Evolutionary conservation across 2,888 invertebrate species (phyloP), one percentile per base, ranked within the genome.

Genomic region (Amphipoea oculea): DNA sequence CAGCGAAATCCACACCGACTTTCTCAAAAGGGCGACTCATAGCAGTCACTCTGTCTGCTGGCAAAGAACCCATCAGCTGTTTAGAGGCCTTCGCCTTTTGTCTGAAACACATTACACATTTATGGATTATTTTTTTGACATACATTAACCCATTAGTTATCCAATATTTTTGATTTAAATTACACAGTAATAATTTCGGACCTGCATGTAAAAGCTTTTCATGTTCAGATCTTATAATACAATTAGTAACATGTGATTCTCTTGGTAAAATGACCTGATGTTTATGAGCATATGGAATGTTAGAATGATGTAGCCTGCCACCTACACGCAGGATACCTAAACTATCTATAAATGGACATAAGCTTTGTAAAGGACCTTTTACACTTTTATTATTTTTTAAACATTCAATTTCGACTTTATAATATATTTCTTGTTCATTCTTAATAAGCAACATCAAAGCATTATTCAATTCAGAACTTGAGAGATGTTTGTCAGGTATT

Each of bases 41-140:
- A 42, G 29, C 54, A 51, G 54, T 70, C 69, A 70, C 69, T 20
- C 69, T 70, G 3, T 20, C 69, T 0, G 69, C 54, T 12, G 69
- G 69, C 69, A 70, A 70, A 54, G 54, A 70, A 36, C 68, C 54
- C 54, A 70, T 70, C 12, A 70, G 54, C 54, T 70, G 69, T 36
- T 51, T 70, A 36, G 40, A 54, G 36, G 54, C 54, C 1, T 60
- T 60, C 0, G 54, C 54, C 2, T 71, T 45, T 3, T 42, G 69
- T 54, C 40, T 54, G 36, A 60, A 71, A 65, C 40, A 40, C 7
- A 11, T 65, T 2, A 40, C 7, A 65, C 65, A 65, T 40, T 40
- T 40, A 4, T 40, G 40, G 4, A 40, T 40, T 40, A 40, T 4
- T 40, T 40, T 40, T 40, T 40, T 40, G 40, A 40, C 40, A 40